Evolutionary conservation across 1,140 invertebrate genomes (phyloP).

Genomic region (Apis mellifera): DNA sequence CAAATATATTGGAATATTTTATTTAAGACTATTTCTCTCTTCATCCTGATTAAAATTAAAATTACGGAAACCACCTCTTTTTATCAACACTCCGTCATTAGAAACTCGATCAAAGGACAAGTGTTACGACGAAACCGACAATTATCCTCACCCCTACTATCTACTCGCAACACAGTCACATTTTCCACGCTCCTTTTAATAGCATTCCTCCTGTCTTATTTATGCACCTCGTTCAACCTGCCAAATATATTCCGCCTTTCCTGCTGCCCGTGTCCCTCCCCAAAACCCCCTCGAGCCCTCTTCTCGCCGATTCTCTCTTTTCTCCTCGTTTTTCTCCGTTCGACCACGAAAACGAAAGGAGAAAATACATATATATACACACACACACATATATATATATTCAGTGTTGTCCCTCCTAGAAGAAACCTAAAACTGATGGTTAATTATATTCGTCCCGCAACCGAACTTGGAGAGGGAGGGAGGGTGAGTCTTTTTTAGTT

Average conservation of each 20-base stretch:
- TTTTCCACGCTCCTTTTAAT: neutral
- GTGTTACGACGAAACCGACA: neutral
- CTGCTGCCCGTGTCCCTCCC: conserved; percentile 28
- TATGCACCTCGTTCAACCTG: conserved; percentile 19
- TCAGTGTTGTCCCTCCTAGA: conserved; percentile 63
- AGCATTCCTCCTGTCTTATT: conserved; percentile 21
- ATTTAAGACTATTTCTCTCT: neutral
- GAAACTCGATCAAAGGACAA: neutral
- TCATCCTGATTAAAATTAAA: neutral
- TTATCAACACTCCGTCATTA: neutral
- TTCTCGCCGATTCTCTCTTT: conserved; percentile 23
- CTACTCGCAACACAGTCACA: neutral
- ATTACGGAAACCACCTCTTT: neutral
- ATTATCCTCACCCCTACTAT: conserved; percentile 13
- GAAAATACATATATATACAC: neutral
- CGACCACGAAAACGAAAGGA: neutral
- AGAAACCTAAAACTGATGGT: conserved; percentile 81
- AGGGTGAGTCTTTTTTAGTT: conserved; percentile 75
- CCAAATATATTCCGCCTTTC: conserved; percentile 54
- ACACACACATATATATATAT: too few relatives aligned
- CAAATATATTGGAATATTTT: neutral
- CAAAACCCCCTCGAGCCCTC: conserved; percentile 6
- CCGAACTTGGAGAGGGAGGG: conserved; percentile 66
- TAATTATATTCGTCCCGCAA: conserved; percentile 79
- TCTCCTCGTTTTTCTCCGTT: conserved; percentile 12